Percentiles rank a stretch among this genome's conserved stretches.
Evolutionary conservation across 2,797 vertebrate genomes (phyloP).

Genomic region (Amblyraja radiata): DNA sequence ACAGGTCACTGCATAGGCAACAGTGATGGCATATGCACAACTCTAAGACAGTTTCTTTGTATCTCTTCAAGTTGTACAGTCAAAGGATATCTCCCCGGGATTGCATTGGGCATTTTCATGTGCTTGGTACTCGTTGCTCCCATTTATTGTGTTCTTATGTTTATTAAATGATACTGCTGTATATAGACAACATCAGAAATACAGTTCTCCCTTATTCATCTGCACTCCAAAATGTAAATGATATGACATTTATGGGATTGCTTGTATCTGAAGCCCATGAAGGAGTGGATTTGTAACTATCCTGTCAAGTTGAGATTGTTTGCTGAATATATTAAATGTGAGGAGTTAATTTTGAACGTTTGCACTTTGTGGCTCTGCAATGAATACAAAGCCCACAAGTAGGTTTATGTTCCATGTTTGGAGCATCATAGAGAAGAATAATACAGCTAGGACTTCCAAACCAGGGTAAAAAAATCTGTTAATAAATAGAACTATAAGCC

Average conservation of each 20-base stretch:
- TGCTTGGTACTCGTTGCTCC: not conserved
- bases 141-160: too few species aligned
- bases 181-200: not conserved
- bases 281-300: not conserved
- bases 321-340: not conserved
- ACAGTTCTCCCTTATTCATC: not conserved
- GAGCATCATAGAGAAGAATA: not conserved
- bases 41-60: not conserved
- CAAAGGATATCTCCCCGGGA: not conserved
- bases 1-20: not conserved
- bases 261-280: not conserved
- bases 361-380: not conserved
- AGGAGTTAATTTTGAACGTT: not conserved
- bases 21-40: not conserved
- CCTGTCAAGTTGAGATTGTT: not conserved
- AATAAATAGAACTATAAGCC: not conserved
- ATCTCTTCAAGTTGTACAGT: not conserved
- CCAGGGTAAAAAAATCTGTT: not conserved
- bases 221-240: slow-evolving; percentile 7
- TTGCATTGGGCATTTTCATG: not conserved
- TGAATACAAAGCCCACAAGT: too few species aligned
- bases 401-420: not conserved
- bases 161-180: too few species aligned
- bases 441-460: not conserved
- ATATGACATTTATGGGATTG: not conserved